Conservation (phyloP, 2,113 vertebrate species). For the Erpornis zantholeuca region DNA sequence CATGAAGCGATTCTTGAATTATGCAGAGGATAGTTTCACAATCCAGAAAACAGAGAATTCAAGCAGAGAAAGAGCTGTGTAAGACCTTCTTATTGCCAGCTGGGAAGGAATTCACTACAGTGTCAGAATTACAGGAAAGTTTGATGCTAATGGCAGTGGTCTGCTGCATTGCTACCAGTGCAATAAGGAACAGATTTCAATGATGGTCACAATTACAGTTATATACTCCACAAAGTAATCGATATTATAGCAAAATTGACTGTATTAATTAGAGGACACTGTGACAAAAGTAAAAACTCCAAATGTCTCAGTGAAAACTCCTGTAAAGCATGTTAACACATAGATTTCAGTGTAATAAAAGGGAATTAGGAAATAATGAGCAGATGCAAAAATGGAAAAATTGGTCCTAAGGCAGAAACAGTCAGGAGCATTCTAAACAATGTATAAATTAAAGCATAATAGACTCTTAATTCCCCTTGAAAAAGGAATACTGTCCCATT, state of each 20-base stretch:
- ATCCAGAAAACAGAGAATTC: slow-evolving; percentile 53
- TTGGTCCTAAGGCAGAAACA: not conserved
- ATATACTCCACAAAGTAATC: not conserved
- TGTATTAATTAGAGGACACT: not conserved
- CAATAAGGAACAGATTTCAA: not conserved
- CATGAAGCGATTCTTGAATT: slow-evolving; percentile 20
- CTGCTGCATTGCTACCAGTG: not conserved
- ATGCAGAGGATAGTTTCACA: slow-evolving; percentile 48
- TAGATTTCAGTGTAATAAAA: not conserved
- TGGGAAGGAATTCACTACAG: not conserved
- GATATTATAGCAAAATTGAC: not conserved
- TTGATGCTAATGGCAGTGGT: not conserved
- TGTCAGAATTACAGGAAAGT: not conserved
- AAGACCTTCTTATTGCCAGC: not conserved
- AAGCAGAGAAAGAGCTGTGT: slow-evolving; percentile 25
- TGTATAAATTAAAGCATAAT: not conserved
- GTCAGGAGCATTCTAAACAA: not conserved
- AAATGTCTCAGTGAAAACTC: not conserved
- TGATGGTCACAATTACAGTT: not conserved
- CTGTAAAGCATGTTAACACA: not conserved
- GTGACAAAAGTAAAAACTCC: not conserved
- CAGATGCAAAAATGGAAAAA: not conserved
- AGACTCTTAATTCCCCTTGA: not conserved
- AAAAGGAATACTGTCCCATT: not conserved
- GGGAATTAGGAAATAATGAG: not conserved